A percentile compares a stretch with the other conserved stretches of the same genome.
phyloP scores from a whole-genome alignment of 2,888 invertebrate species.

The Drosophila yooni region DNA sequence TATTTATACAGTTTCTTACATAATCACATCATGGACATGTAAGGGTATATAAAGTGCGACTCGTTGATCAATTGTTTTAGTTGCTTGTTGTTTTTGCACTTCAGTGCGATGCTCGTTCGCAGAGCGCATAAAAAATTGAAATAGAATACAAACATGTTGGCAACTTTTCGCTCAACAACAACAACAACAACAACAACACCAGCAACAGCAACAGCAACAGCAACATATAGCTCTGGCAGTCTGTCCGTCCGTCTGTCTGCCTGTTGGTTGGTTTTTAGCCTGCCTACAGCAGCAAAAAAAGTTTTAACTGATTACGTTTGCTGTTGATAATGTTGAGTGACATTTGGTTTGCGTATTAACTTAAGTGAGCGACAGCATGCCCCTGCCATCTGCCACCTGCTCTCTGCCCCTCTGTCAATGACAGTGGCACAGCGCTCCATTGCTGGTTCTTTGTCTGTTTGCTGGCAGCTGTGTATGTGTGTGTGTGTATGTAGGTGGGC shows the following conservation, averaged over 20 bases:
- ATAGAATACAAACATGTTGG: conserved; percentile 72
- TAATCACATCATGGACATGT: too few relatives aligned
- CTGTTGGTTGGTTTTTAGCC: conserved; percentile 33
- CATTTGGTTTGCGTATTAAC: conserved; percentile 81
- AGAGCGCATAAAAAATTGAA: conserved; percentile 68
- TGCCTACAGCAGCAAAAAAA: conserved; percentile 57
- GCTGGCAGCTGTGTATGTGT: conserved; percentile 17
- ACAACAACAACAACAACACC: conserved; percentile 35
- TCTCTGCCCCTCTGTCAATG: background rate
- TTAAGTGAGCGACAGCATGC: conserved; percentile 73
- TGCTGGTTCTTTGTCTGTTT: conserved; percentile 9
- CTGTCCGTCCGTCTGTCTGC: conserved; percentile 14
- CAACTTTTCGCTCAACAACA: conserved; percentile 65
- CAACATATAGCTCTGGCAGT: conserved; percentile 16
- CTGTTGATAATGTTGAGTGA: conserved; percentile 80
- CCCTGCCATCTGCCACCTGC: background rate
- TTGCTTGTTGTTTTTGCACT: conserved; percentile 47
- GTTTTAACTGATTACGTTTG: conserved; percentile 80
- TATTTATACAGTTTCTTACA: background rate
- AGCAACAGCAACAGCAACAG: conserved; percentile 21
- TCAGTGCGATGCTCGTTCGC: conserved; percentile 43
- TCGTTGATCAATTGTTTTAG: conserved; percentile 6
- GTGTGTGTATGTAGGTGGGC: conserved; percentile 13
- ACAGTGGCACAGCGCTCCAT: background rate
- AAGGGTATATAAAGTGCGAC: conserved; percentile 10